phyloP scores from a whole-genome alignment of 2,113 vertebrate genomes.

The Megaceryle maxima region DNA sequence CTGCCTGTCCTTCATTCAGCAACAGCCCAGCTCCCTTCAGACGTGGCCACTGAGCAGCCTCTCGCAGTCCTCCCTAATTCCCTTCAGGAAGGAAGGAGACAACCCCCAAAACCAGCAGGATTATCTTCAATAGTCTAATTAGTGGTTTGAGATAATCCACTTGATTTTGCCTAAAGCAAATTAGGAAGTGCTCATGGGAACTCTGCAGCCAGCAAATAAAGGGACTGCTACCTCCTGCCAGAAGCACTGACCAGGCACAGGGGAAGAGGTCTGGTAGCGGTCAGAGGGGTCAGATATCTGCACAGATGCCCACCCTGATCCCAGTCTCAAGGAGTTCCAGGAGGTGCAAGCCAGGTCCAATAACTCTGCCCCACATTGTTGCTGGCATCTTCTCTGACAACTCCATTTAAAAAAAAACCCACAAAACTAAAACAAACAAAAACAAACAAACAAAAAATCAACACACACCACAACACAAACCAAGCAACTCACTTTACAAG shows the following conservation, averaged over 20 bases:
- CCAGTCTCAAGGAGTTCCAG: background rate
- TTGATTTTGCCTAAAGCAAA: background rate
- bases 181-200: background rate
- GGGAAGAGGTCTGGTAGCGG: background rate
- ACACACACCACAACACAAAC: too few species aligned
- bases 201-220: background rate
- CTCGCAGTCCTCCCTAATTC: background rate
- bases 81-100: background rate
- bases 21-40: background rate
- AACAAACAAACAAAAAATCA: too few species aligned
- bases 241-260: background rate
- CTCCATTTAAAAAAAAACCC: background rate
- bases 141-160: background rate
- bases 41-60: rapidly evolving
- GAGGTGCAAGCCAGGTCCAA: background rate
- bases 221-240: background rate
- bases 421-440: too few species aligned
- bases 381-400: background rate
- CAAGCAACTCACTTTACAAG: background rate
- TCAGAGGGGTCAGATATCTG: background rate
- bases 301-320: background rate
- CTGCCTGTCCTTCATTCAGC: background rate
- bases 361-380: background rate
- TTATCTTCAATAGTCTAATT: background rate
- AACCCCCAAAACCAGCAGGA: background rate